These are phyloP conservation scores for Cosmia pyralina DNA, from an alignment of 2,888 invertebrate species.

Conservation along the genomic window DNA sequence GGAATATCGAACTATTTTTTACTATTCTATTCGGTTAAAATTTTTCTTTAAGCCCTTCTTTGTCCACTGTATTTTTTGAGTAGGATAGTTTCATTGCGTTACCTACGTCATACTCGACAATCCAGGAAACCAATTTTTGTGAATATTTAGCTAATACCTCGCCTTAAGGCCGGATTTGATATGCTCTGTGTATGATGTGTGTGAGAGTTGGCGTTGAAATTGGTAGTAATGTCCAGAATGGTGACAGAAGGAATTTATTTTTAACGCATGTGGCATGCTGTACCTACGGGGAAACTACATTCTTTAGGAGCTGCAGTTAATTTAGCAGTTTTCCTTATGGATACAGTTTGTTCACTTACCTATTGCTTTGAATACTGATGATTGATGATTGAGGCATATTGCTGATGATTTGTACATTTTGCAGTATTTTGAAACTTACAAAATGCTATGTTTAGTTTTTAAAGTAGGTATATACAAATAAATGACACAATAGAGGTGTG, in stretches of 20 bases:
- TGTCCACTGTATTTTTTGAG: too few species aligned
- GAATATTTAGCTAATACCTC: too few species aligned
- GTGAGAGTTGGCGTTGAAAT: not conserved
- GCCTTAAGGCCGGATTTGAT: too few species aligned
- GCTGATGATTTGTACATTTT: not conserved
- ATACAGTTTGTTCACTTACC: slow-evolving; percentile 18
- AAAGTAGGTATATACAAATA: not conserved
- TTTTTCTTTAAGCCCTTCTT: too few species aligned
- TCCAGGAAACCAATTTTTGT: too few species aligned
- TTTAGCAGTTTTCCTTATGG: slow-evolving; percentile 34
- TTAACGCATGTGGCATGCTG: not conserved
- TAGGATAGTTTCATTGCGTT: too few species aligned
- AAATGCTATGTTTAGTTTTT: not conserved
- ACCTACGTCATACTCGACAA: too few species aligned
- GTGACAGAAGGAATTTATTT: not conserved
- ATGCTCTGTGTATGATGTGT: not conserved
- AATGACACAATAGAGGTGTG: too few species aligned
- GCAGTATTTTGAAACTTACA: not conserved
- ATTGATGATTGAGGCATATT: too few species aligned
- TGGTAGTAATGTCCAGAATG: not conserved
- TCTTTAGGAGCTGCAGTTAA: slow-evolving; percentile 19
- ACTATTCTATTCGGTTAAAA: too few species aligned
- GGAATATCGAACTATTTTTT: too few species aligned
- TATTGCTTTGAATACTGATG: not conserved
- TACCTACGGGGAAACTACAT: slow-evolving; percentile 6